phyloP scores from a whole-genome alignment of 2,797 vertebrate genomes.

The Paratrypauchen microcephalus region DNA sequence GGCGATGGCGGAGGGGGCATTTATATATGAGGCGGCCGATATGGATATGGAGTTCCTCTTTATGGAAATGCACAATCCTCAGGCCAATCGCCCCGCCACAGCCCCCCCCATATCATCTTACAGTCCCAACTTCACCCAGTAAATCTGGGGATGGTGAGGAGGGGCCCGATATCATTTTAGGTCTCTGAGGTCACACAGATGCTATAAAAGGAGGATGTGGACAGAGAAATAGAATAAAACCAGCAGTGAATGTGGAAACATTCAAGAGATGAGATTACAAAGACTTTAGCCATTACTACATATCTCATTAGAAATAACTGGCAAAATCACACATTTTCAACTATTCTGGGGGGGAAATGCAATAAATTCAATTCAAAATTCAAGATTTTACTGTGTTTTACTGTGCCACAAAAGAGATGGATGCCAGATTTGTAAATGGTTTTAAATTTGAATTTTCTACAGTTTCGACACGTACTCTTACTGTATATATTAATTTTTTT shows the following conservation, averaged over 20 bases:
- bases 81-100: conserved; percentile 70
- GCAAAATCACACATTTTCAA: background rate
- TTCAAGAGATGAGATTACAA: background rate
- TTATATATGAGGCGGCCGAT: conserved; percentile 61
- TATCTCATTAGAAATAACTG: background rate
- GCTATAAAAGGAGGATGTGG: conserved; percentile 47
- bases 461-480: too few relatives aligned
- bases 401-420: background rate
- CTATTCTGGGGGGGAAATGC: too few relatives aligned
- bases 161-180: conserved; percentile 53
- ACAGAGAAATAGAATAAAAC: conserved; percentile 27
- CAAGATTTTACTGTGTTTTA: too few relatives aligned
- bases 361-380: too few relatives aligned
- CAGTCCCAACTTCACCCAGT: conserved; percentile 32
- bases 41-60: conserved; percentile 66
- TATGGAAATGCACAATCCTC: conserved; percentile 74
- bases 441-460: background rate
- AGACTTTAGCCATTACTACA: background rate
- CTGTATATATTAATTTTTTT: background rate
- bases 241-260: conserved; percentile 1
- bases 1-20: conserved; percentile 28
- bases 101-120: conserved; percentile 70
- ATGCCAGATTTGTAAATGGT: background rate
- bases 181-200: conserved; percentile 10
- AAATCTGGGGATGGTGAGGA: conserved; percentile 45